Percentiles rank a stretch among this genome's conserved stretches.
Evolutionary conservation across 1,140 invertebrate genomes (phyloP).

Genomic region (Aplysia californica): DNA sequence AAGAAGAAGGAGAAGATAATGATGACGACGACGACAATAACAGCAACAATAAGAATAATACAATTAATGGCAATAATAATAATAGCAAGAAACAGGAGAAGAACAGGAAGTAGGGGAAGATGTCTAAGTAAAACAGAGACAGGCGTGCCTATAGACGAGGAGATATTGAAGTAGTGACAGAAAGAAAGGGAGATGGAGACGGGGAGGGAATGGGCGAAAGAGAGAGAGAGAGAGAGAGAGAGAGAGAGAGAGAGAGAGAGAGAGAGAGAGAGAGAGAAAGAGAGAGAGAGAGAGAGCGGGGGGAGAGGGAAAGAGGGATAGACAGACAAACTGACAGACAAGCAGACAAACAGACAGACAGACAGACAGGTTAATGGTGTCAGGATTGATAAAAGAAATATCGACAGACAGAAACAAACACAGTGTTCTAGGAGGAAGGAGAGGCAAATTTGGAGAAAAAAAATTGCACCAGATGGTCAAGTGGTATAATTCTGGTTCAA

Average conservation of each 20-base stretch:
- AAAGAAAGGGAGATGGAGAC: neutral
- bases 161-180: too few relatives aligned
- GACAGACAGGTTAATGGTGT: neutral
- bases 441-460: neutral
- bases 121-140: too few relatives aligned
- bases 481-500: neutral
- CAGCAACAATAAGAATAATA: too few relatives aligned
- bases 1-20: too few relatives aligned
- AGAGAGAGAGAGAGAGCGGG: neutral
- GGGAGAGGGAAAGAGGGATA: neutral
- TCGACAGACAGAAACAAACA: neutral
- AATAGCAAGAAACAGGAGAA: too few relatives aligned
- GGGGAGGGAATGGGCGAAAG: neutral
- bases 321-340: neutral
- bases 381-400: neutral
- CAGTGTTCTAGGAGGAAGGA: neutral
- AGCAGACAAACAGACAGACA: neutral
- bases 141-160: neutral
- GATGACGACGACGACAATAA: too few relatives aligned
- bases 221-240: neutral
- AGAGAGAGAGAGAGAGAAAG: neutral
- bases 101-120: too few relatives aligned
- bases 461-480: neutral
- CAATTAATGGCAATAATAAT: too few relatives aligned
- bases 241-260: neutral